Conservation (phyloP, 2,888 invertebrate genomes). For the Chymomyza caudatula region DNA sequence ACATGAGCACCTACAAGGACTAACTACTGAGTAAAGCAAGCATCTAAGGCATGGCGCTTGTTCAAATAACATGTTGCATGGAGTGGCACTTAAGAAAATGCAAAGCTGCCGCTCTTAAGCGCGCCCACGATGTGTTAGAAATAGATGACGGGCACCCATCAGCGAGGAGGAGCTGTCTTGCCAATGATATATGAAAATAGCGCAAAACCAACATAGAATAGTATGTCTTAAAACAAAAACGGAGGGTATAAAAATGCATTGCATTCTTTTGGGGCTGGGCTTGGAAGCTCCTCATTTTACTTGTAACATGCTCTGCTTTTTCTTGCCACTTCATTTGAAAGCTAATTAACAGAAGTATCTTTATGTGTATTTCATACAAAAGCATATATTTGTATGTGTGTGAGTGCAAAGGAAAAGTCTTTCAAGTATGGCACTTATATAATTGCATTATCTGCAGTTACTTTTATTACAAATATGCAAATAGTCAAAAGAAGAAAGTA, state of each 20-base stretch:
- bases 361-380: conserved; percentile 35
- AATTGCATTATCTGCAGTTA: conserved; percentile 66
- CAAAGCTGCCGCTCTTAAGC: background rate
- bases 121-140: background rate
- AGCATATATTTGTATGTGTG: background rate
- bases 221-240: background rate
- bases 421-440: conserved; percentile 56
- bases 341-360: conserved; percentile 67
- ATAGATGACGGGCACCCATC: too few relatives aligned
- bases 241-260: background rate
- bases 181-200: too few relatives aligned
- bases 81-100: conserved; percentile 50
- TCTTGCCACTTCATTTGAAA: conserved; percentile 49
- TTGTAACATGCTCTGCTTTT: conserved; percentile 3
- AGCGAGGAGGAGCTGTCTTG: too few relatives aligned
- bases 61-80: conserved; percentile 42
- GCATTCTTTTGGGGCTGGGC: too few relatives aligned
- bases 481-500: conserved; percentile 65
- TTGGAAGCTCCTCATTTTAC: background rate
- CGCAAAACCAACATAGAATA: too few relatives aligned
- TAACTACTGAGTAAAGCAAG: too few relatives aligned
- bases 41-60: conserved; percentile 6
- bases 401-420: background rate
- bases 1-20: background rate
- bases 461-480: conserved; percentile 46